These are phyloP conservation scores for Rhinopomastus cyanomelas DNA, from an alignment of 2,113 vertebrate species.

Conservation along the genomic window DNA sequence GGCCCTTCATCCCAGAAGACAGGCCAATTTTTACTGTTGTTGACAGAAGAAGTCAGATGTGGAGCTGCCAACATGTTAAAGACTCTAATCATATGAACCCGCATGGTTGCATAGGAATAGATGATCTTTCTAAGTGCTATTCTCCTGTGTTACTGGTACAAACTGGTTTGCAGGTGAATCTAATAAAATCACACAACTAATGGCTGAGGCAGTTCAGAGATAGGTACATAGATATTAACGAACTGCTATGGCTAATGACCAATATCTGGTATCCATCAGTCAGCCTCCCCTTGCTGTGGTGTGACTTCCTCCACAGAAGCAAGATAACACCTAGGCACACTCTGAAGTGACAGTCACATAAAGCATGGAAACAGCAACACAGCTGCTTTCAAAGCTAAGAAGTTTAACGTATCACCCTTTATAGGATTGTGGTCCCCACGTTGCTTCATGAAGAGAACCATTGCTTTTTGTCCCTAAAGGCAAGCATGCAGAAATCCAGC, in stretches of 20 bases:
- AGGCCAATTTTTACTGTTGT: not conserved
- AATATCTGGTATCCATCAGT: not conserved
- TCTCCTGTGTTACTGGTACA: not conserved
- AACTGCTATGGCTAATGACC: not conserved
- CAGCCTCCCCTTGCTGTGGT: not conserved
- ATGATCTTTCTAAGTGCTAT: not conserved
- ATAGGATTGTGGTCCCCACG: not conserved
- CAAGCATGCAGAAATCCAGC: not conserved
- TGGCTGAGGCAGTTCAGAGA: not conserved
- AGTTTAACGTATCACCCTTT: not conserved
- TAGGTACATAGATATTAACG: not conserved
- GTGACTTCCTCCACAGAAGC: not conserved
- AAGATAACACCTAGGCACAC: not conserved
- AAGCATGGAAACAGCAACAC: not conserved
- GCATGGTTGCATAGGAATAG: not conserved
- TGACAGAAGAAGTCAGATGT: not conserved
- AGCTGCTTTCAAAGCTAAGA: not conserved
- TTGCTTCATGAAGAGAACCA: not conserved
- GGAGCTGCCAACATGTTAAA: not conserved
- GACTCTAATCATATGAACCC: not conserved
- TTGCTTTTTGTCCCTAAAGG: not conserved
- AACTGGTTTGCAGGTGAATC: not conserved
- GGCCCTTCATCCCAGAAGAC: not conserved
- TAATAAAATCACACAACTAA: not conserved
- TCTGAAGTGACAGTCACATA: not conserved